phyloP scores from a whole-genome alignment of 2,797 vertebrate species.

The Chelon auratus region DNA sequence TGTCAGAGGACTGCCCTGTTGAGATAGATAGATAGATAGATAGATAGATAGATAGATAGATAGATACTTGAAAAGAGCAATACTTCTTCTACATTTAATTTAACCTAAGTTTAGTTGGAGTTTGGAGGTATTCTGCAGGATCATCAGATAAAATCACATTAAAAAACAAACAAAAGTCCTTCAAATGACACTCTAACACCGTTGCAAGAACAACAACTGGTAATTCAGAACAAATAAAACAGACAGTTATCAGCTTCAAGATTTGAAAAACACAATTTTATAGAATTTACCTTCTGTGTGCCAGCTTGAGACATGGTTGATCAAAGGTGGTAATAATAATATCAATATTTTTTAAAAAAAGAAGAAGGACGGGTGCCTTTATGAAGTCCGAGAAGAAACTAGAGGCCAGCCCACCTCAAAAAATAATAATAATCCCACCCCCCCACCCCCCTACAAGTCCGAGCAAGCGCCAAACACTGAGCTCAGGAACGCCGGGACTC shows the following conservation, averaged over 20 bases:
- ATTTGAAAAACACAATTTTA: not conserved
- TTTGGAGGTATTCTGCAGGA: not conserved
- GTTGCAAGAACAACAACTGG: not conserved
- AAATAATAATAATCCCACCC: not conserved
- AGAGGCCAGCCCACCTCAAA: not conserved
- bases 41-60: not conserved
- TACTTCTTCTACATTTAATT: no score
- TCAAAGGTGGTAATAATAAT: not conserved
- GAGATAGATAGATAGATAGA: constrained; percentile 6
- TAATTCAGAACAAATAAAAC: not conserved
- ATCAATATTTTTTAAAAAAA: not conserved
- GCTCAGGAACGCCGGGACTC: no score
- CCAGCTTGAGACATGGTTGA: constrained; percentile 51
- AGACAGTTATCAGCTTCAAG: no score
- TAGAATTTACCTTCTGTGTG: constrained; percentile 67
- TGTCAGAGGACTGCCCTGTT: constrained; percentile 80
- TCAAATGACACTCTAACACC: not conserved
- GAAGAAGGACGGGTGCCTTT: not conserved
- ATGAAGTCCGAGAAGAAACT: constrained; percentile 1
- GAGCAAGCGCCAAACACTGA: constrained; percentile 15
- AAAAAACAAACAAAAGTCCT: not conserved
- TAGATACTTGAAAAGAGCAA: no score
- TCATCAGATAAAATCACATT: not conserved
- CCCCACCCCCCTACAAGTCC: not conserved
- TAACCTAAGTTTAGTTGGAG: no score